phyloP scores from a whole-genome alignment of 2,113 vertebrate species.

The Rutilus rutilus region DNA sequence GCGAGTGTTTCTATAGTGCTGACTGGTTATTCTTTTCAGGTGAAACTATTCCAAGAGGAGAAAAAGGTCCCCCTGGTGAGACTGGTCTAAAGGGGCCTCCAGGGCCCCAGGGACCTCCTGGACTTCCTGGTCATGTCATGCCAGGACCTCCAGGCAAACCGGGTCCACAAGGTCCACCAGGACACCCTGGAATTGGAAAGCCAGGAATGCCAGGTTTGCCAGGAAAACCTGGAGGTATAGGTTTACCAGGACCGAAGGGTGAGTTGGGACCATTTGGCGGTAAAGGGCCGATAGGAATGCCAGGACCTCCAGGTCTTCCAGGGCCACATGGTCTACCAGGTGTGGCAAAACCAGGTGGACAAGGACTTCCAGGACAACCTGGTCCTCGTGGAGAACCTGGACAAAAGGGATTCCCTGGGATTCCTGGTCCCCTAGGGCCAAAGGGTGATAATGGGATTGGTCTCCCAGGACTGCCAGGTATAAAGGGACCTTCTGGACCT shows the following conservation, averaged over 20 bases:
- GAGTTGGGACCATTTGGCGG: constrained; percentile 70
- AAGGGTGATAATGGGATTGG: constrained; percentile 89
- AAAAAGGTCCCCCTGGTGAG: constrained; percentile 85
- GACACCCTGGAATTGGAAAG: constrained; percentile 76
- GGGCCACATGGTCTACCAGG: constrained; percentile 79
- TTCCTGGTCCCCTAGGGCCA: constrained; percentile 79
- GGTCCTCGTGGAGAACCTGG: constrained; percentile 87
- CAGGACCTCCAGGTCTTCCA: constrained; percentile 71
- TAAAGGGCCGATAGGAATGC: constrained; percentile 69
- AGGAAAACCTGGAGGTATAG: constrained; percentile 74
- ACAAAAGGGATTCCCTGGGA: constrained; percentile 84
- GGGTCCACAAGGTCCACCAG: constrained; percentile 71
- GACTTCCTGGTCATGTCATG: constrained; percentile 80
- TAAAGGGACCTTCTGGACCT: constrained; percentile 85
- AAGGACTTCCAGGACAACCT: constrained; percentile 86
- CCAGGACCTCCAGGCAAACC: constrained; percentile 72
- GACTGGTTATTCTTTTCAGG: constrained; percentile 53
- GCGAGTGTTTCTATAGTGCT: neutral
- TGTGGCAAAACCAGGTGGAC: constrained; percentile 84
- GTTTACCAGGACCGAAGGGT: constrained; percentile 70
- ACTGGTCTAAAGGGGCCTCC: constrained; percentile 85
- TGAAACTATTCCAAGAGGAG: constrained; percentile 84
- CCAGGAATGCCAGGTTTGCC: constrained; percentile 75
- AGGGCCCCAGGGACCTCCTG: constrained; percentile 85
- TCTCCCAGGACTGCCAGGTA: constrained; percentile 85